These are phyloP conservation scores for Hydriomena furcata DNA, from an alignment of 2,888 invertebrate genomes.

Conservation along the genomic window DNA sequence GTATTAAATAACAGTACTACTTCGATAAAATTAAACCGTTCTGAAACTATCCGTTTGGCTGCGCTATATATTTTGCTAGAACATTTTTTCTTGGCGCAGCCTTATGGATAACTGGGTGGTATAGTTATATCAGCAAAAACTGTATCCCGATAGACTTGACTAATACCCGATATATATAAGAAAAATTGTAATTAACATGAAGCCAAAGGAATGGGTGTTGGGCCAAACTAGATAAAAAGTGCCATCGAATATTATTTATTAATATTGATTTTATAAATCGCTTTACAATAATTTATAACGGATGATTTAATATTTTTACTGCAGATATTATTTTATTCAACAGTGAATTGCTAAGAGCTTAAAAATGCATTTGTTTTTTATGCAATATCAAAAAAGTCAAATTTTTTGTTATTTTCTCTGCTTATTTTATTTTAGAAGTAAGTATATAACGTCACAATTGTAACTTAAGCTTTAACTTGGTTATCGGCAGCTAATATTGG, in stretches of 20 bases:
- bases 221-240: constrained; percentile 22
- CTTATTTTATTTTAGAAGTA: constrained; percentile 14
- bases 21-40: neutral
- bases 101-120: neutral
- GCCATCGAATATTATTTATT: neutral
- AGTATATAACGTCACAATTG: constrained; percentile 38
- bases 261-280: neutral
- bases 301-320: neutral
- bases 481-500: constrained; percentile 36
- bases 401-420: constrained; percentile 1
- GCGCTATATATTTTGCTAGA: neutral
- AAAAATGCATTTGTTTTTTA: neutral
- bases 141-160: constrained; percentile 10
- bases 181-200: constrained; percentile 16
- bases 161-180: constrained; percentile 2
- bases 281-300: neutral
- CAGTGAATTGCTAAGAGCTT: constrained; percentile 6
- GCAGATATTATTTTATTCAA: neutral
- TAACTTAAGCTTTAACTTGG: constrained; percentile 51
- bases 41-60: neutral
- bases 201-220: constrained; percentile 24
- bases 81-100: neutral
- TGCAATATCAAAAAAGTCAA: neutral
- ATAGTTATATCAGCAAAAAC: too few species aligned
- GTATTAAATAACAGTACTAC: neutral